Evolutionary conservation across 2,797 vertebrate genomes (phyloP).

Genomic region (Melanotaenia maccullochi): DNA sequence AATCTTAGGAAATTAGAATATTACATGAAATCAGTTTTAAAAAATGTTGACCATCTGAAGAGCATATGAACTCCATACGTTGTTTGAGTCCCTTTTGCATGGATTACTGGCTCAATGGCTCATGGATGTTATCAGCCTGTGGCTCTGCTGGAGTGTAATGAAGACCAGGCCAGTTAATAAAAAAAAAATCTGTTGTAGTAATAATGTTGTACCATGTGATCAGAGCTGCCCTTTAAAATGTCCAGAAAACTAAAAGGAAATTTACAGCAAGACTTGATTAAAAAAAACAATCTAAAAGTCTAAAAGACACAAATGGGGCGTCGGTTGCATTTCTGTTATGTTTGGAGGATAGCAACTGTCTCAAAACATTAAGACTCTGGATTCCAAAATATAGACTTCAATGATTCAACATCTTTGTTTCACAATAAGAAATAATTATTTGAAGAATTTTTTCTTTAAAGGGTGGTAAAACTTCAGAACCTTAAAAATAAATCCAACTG

Average conservation of each 20-base stretch:
- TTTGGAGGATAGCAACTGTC: neutral
- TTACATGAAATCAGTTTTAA: no score
- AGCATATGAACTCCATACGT: no score
- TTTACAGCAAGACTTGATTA: neutral
- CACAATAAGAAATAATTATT: neutral
- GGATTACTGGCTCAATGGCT: no score
- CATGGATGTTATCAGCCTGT: no score
- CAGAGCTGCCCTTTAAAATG: neutral
- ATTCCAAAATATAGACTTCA: neutral
- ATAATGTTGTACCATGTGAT: constrained; percentile 6
- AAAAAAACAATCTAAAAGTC: neutral
- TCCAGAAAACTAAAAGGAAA: neutral
- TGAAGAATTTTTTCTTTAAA: neutral
- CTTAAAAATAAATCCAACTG: neutral
- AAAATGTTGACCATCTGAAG: no score
- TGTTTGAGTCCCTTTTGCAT: no score
- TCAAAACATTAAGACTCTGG: neutral
- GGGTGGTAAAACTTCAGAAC: neutral
- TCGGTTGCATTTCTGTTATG: neutral
- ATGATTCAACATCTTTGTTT: neutral
- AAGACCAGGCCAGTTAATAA: neutral
- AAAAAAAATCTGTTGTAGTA: neutral
- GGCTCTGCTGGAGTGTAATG: no score
- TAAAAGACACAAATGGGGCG: neutral
- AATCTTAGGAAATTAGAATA: no score